Base-by-base conservation (phyloP, 2,797 vertebrate genomes). In the Lagodon rhomboides region DNA sequence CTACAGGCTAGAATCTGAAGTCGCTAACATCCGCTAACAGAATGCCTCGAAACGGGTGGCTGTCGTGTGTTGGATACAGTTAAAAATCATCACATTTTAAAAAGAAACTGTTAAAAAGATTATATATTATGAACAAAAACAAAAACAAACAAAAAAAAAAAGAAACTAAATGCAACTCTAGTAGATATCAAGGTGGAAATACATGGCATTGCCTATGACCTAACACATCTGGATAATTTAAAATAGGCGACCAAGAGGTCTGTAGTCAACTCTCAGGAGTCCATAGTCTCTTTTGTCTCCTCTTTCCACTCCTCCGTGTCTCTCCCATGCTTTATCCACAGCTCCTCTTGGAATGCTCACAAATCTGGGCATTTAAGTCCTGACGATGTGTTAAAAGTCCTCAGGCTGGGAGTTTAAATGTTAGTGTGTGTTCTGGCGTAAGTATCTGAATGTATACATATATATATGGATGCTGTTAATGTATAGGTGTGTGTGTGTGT, bases 101-200 rank as follows among this genome's bases (percentile, higher is more conserved):
- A 92, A 94, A 89, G 81, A 92, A 92, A 91, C 63, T 47, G 89
- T 91, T 91, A 92, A 94, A 94, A 95, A 90, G 88, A 91, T 93
- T 94, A 94, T 92, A 95, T 93, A 94, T 93, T 91, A 93, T 82
- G 79, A 85, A 94, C 87, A 93, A 85, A 79, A 85, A 83, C 18
- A 79, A 75, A 34, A 68, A 80, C 27, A 34, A 34, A 34, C 30
- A 30, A 30, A 30, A 75, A 80, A 30, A 77, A 80, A 82, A 75
- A 44, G 80, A 88, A 93, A 83, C 87, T 94, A 93, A 92, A 89
- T 93, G 88, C 79, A 85, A 92, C 85, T 91, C 91, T 92, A 93
- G 93, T 91, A 93, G 92, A 94, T 92, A 92, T 88, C 91, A 90
- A 92, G 88, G 86, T 94, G 92, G 92, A 95, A 94, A 94, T 94